Evolutionary conservation across 2,888 invertebrate species (phyloP), one percentile per base, ranked within the genome.

Genomic region (Leptothorax acervorum): DNA sequence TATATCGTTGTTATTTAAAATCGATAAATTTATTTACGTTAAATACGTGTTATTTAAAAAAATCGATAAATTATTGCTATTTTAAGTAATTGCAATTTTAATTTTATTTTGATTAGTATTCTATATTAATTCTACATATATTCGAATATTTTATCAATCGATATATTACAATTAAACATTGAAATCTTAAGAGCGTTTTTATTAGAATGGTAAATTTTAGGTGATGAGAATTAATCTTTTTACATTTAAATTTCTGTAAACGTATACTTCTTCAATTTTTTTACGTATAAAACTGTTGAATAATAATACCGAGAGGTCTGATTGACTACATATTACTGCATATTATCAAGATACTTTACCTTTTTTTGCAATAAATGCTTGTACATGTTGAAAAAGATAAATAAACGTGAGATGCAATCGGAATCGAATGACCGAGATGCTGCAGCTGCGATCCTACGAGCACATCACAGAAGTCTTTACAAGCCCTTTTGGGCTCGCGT

Each of bases 401-500:
- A 71, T 12, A 23, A 48, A 70, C 45, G 5, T 4, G 35, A 18
- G 35, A 53, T 28, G 28, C 23, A 63, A 39, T 48, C 51, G 65
- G 8, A n/a, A 28, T 65, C 45, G 62, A 45, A n/a, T 15, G 31
- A 75, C 31, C 31, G 31, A 28, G 55, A 68, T 23, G 51, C 15
- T 65, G 39, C 28, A 53, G 35, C 23, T 66, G 65, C 66, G 42
- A 15, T 23, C n/a, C 68, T 39, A 78, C 55, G 53, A 42, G 68
- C 66, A 23, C 23, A 81, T 79, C 48, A 48, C 68, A 48, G 11
- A 31, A 60, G 18, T 48, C 79, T 81, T 71, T 71, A 81, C 12
- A 35, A 71, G 45, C 60, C 60, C 79, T 71, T 71, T 60, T 51
- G 78, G 57, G 42, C 45, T 57, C 60, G 57, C 45, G 9, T 68